Evolutionary conservation across 2,797 vertebrate genomes (phyloP).

Genomic region (Cephalopachus bancanus): DNA sequence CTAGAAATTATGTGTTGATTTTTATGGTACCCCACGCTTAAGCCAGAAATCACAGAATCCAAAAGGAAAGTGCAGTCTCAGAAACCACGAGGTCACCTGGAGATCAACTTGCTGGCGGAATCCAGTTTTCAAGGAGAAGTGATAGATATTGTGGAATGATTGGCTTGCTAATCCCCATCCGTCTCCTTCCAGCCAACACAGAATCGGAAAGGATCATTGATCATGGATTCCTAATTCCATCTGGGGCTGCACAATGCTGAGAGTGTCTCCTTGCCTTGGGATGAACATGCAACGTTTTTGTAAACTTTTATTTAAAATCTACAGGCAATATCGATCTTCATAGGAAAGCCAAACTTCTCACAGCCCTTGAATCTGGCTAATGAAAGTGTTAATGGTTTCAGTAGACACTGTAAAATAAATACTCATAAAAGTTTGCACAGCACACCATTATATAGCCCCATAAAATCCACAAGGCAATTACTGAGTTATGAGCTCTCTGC

Average conservation of each 20-base stretch:
- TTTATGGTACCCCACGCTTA: not conserved
- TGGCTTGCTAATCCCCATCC: slow-evolving; percentile 5
- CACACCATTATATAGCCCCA: slow-evolving; percentile 62
- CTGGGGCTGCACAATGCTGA: not conserved
- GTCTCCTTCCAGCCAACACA: slow-evolving; percentile 10
- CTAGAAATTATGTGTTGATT: slow-evolving; percentile 26
- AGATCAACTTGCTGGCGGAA: slow-evolving; percentile 16
- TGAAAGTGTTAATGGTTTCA: slow-evolving; percentile 80
- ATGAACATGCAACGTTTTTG: slow-evolving; percentile 27
- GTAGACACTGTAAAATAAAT: slow-evolving; percentile 81
- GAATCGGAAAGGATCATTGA: slow-evolving; percentile 63
- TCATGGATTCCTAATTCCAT: not conserved
- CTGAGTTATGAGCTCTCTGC: slow-evolving; percentile 69
- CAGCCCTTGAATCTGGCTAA: slow-evolving; percentile 74
- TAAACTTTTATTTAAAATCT: slow-evolving; percentile 75
- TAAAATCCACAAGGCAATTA: slow-evolving; percentile 82
- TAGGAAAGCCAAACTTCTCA: slow-evolving; percentile 50
- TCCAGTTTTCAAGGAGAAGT: slow-evolving; percentile 55
- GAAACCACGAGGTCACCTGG: slow-evolving; percentile 17
- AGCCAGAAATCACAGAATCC: slow-evolving; percentile 48
- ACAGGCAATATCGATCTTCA: slow-evolving; percentile 51
- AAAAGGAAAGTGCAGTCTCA: slow-evolving; percentile 32
- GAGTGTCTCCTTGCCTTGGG: not conserved
- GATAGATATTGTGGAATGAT: slow-evolving; percentile 54
- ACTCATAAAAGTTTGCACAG: slow-evolving; percentile 78